phyloP scores from a whole-genome alignment of 2,113 vertebrate genomes.

The Strix aluco region DNA sequence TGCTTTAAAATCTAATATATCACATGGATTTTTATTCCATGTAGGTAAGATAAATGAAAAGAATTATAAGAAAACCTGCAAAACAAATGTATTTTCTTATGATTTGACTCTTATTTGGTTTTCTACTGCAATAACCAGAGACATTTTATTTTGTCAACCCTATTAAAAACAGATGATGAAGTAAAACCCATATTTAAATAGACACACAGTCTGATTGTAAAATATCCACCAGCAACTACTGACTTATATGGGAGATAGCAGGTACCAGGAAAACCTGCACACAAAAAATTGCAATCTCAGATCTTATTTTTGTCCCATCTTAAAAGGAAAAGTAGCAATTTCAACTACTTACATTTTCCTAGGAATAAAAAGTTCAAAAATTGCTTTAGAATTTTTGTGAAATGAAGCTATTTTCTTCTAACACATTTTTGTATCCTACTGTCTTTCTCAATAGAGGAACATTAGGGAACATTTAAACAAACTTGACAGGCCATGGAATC shows the following conservation, averaged over 20 bases:
- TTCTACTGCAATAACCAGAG: background rate
- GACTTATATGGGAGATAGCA: background rate
- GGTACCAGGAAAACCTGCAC: background rate
- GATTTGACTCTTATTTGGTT: background rate
- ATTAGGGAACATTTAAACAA: background rate
- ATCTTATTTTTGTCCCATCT: background rate
- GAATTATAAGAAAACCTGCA: background rate
- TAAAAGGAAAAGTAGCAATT: background rate
- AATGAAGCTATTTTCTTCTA: background rate
- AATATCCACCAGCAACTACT: background rate
- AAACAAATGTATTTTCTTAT: background rate
- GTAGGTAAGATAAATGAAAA: background rate
- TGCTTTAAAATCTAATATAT: background rate
- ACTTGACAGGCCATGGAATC: background rate
- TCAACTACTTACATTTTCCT: background rate
- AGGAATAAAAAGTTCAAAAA: background rate
- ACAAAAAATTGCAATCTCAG: background rate
- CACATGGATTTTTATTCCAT: background rate
- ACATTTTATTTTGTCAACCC: background rate
- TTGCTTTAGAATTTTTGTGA: background rate
- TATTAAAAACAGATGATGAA: background rate
- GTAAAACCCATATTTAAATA: background rate
- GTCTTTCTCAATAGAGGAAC: background rate
- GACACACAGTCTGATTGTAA: background rate
- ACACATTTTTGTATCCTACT: background rate